phyloP scores from a whole-genome alignment of 92 coral and sea anemone species.

The Phenganax stokvisi region DNA sequence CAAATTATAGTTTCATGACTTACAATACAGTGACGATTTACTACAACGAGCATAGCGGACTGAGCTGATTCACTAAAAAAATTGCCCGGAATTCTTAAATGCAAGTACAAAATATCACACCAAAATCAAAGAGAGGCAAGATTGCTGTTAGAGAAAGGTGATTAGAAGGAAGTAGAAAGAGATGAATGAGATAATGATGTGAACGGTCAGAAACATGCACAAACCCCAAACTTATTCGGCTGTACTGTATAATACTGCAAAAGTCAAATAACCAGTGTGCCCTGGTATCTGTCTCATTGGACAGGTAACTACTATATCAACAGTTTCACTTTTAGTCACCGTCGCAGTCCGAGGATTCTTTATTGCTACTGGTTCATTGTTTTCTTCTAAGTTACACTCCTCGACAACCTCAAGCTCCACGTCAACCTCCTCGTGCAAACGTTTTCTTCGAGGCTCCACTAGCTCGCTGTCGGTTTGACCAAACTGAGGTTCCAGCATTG shows the following conservation, averaged over 20 bases:
- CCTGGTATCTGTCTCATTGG: slow-evolving; percentile 78
- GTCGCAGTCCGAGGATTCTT: slow-evolving; percentile 1
- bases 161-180: no score
- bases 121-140: no score
- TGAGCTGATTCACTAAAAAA: no score
- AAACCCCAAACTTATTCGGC: background rate
- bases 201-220: background rate
- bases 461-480: slow-evolving; percentile 31
- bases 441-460: background rate
- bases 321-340: slow-evolving; percentile 47
- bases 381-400: slow-evolving; percentile 5
- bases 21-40: no score
- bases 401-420: background rate
- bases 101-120: no score
- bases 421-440: slow-evolving; percentile 1
- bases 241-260: slow-evolving; percentile 72
- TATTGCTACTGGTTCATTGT: background rate
- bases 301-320: slow-evolving; percentile 61
- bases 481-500: slow-evolving; percentile 61
- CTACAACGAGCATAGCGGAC: no score
- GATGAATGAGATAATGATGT: no score
- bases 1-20: no score
- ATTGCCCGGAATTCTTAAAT: no score
- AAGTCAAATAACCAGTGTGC: slow-evolving; percentile 91
- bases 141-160: no score